Percentiles rank a stretch among this genome's conserved stretches.
Evolutionary conservation across 2,797 vertebrate genomes (phyloP).

Genomic region (Brachyalestes nurse): DNA sequence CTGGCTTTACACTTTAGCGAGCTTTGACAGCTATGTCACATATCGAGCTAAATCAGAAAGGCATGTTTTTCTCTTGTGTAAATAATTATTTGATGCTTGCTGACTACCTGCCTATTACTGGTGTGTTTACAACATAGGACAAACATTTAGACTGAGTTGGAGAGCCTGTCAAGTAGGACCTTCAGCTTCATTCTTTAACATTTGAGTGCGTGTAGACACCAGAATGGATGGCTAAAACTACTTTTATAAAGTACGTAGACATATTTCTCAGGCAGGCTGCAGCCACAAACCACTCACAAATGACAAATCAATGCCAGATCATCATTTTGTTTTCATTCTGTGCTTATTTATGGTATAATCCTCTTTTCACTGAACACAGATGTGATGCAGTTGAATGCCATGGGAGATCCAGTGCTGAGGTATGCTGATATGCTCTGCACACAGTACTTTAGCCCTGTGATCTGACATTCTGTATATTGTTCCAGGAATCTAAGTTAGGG

Average conservation of each 20-base stretch:
- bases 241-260: not conserved
- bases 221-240: not conserved
- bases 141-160: conserved; percentile 40
- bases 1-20: not conserved
- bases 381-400: not conserved
- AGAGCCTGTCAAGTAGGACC: not conserved
- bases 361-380: not conserved
- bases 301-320: not conserved
- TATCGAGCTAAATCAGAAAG: conserved; percentile 15
- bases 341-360: not conserved
- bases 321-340: not conserved
- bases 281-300: not conserved
- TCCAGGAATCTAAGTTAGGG: not conserved
- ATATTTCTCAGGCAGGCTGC: not conserved
- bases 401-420: not conserved
- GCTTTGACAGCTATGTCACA: conserved; percentile 4
- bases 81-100: conserved; percentile 18
- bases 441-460: not conserved
- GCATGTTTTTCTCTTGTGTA: conserved; percentile 32
- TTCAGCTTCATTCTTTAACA: not conserved
- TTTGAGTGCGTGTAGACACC: not conserved
- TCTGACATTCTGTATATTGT: not conserved
- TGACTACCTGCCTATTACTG: conserved; percentile 19
- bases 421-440: no score
- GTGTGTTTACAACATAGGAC: conserved; percentile 22